Evolutionary conservation across 2,797 vertebrate genomes (phyloP).

Genomic region (Philypnodon macrostomus): DNA sequence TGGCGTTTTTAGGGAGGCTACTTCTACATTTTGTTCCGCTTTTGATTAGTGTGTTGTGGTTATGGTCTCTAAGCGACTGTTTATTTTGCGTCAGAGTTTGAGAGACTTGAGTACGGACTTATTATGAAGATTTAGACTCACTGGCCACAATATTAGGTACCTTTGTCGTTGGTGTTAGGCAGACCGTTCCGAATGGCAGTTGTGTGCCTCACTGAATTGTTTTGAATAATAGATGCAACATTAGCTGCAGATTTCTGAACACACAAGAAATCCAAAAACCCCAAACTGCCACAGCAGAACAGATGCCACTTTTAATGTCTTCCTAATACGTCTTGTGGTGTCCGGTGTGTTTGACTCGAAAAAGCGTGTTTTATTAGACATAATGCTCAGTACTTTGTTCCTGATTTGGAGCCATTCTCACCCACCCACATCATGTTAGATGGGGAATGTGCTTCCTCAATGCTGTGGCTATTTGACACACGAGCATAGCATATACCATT

Average conservation of each 20-base stretch:
- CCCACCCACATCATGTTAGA: slow-evolving; percentile 3
- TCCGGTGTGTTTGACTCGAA: slow-evolving; percentile 36
- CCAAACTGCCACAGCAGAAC: too few species aligned
- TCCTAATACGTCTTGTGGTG: background rate
- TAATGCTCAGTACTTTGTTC: slow-evolving; percentile 49
- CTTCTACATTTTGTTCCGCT: background rate
- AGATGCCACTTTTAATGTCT: too few species aligned
- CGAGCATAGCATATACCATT: too few species aligned
- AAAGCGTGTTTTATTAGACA: slow-evolving; percentile 42
- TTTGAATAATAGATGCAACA: too few species aligned
- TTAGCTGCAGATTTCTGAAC: too few species aligned
- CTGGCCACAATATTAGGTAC: too few species aligned
- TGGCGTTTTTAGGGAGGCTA: background rate
- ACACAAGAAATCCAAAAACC: too few species aligned
- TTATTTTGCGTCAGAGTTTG: background rate
- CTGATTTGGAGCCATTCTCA: slow-evolving; percentile 39
- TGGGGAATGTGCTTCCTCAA: background rate
- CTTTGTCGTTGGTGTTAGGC: too few species aligned
- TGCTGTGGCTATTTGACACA: background rate
- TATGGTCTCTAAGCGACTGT: background rate
- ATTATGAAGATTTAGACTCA: too few species aligned
- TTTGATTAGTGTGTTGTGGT: slow-evolving; percentile 5
- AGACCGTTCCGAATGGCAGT: too few species aligned
- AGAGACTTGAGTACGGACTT: too few species aligned
- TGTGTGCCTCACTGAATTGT: too few species aligned